Base-by-base conservation (phyloP, 2,113 vertebrate species). In the Formicarius rufipectus region DNA sequence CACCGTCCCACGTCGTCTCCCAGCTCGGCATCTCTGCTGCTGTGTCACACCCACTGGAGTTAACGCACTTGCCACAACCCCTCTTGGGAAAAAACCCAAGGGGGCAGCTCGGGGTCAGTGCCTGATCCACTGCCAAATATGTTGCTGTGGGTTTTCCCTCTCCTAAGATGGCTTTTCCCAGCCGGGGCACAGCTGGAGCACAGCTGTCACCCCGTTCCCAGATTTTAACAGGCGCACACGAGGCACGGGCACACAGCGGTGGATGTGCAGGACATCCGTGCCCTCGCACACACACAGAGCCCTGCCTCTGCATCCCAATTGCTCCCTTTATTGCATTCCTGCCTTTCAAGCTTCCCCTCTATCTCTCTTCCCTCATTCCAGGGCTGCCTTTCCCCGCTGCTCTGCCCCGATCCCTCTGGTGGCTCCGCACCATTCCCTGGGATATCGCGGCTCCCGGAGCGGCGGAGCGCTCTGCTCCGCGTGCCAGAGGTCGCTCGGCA, bases 151-250 rank as follows among this genome's bases (percentile, higher is more conserved):
- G 3, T 25, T 79, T 66, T 39, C 42, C 45, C 83, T 22, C 12
- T 5, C 44, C 4, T 12, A 13, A n/a, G 62, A 9, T 4, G 39
- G 68, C 21, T 79, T 40, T 85, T 56, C 90, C 44, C 44, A n/a
- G 81, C 23, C 60, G 9, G 88, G 40, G 66, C 78, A 90, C 90
- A 91, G 96, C 96, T 96, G 96, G 91, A 92, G 47, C 68, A 40
- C 94, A 94, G 95, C 90, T 94, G 85, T 79, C 69, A 8, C 22
- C 12, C 30, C 13, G 0, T 19, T 20, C 12, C 63, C 66, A 25
- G 75, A 27, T 35, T 69, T 55, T 72, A 87, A 59, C 71, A 35
- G 82, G 93, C 95, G 73, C 73, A 31, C 73, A 47, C n/a, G 5
- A 19, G 1, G 7, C 76, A 5, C 0, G 58, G 84, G 80, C 84